Base-by-base conservation (phyloP, 2,113 vertebrate species). In the Agapornis roseicollis region DNA sequence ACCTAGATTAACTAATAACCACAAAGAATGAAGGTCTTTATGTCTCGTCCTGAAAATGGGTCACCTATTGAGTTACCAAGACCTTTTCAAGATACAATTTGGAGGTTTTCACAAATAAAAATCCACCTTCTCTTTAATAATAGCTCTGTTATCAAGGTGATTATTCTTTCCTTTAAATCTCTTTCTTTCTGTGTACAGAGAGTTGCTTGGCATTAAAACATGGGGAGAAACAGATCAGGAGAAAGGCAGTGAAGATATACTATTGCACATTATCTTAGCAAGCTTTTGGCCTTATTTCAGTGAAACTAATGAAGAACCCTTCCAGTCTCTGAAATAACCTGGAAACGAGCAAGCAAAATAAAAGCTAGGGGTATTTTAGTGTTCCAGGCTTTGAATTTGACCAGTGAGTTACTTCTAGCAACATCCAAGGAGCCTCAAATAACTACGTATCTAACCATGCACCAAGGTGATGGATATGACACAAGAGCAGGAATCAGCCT, bases 391-490 rank as follows among this genome's bases (percentile, higher is more conserved):
- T 61, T 71, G 35, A 78, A 33, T 19, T 22, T 41, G n/a, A 61
- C 25, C 35, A 29, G 0, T 35, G 33, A 72, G 33, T 22, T 41
- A 28, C 35, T 24, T 61, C 13, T 5, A 76, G 56, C 23, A 37
- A 37, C 1, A 8, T 17, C 28, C 7, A 1, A 37, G 42, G 13
- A 65, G 22, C 17, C n/a, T 52, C 65, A 65, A 8, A 79, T 63
- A 29, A 46, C 20, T 12, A 25, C 1, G 1, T 17, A n/a, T 52
- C 53, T 35, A 33, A 12, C 33, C 22, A 10, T 0, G 2, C 39
- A 35, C 29, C 0, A 1, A 37, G 44, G 27, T 35, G 29, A 63
- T 10, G 44, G 37, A 39, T 41, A 19, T 1, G 1, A 35, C 27
- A n/a, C 58, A 82, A 27, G 9, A 83, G 22, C 37, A 56, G 50